A percentile compares a stretch with the other conserved stretches of the same genome.
Evolutionary conservation across 2,888 invertebrate genomes (phyloP).

Genomic region (Meganola albula): DNA sequence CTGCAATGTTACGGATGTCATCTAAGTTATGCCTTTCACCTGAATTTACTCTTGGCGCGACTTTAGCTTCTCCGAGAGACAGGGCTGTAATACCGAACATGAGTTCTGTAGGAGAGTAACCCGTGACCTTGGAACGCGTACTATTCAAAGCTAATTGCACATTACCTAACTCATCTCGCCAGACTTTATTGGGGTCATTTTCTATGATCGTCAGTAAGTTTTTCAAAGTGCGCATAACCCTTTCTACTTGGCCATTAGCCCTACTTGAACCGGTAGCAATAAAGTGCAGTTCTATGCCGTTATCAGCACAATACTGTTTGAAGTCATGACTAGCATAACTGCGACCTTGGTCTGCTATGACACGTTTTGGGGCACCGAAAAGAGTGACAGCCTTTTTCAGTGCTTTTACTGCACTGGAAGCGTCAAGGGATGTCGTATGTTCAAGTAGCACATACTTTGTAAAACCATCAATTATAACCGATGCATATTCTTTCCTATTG

Average conservation of each 20-base stretch:
- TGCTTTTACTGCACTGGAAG: constrained; percentile 11
- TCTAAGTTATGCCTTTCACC: constrained; percentile 4
- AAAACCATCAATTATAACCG: too few relatives aligned
- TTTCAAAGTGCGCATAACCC: constrained; percentile 7
- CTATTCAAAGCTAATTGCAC: constrained; percentile 24
- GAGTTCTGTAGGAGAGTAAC: constrained; percentile 15
- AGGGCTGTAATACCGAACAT: constrained; percentile 14
- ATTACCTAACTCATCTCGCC: constrained; percentile 22
- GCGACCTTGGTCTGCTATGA: constrained; percentile 23
- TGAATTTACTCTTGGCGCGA: neutral
- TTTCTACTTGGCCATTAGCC: constrained; percentile 6
- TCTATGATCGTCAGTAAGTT: constrained; percentile 4
- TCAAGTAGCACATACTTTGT: constrained; percentile 21
- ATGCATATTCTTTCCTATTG: constrained; percentile 22
- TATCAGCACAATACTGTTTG: constrained; percentile 16
- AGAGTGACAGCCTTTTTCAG: constrained; percentile 21
- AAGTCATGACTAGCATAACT: constrained; percentile 19
- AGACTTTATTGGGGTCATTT: too few relatives aligned
- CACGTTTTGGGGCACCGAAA: constrained; percentile 21
- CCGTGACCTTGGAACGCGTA: constrained; percentile 15
- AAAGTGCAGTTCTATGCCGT: constrained; percentile 22
- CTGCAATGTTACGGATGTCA: constrained; percentile 4
- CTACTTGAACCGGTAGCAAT: constrained; percentile 28
- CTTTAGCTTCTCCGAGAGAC: constrained; percentile 7
- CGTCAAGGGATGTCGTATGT: constrained; percentile 13